Percentiles rank a stretch among this genome's conserved stretches.
These are phyloP conservation scores for Epirrita christyi DNA, from an alignment of 2,888 invertebrate genomes.

Conservation along the genomic window DNA sequence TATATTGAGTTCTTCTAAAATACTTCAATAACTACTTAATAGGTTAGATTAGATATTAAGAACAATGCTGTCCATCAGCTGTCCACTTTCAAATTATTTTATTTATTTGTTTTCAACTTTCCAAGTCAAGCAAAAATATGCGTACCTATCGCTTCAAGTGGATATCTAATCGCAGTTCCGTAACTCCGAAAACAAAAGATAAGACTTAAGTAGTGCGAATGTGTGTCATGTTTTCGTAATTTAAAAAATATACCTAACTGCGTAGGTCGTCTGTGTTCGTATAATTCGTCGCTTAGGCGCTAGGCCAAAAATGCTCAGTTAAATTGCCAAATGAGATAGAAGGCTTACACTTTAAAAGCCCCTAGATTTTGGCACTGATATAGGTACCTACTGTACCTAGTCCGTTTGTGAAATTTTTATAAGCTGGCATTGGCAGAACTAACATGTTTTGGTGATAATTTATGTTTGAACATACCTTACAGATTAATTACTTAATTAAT, in stretches of 20 bases:
- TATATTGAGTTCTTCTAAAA: no score
- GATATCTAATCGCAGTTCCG: background rate
- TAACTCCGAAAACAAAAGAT: background rate
- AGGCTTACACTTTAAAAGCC: background rate
- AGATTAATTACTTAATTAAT: no score
- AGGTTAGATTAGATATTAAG: no score
- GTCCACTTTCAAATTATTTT: no score
- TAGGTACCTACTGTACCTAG: no score
- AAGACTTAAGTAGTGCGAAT: background rate
- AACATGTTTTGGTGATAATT: no score
- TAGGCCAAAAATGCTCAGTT: slow-evolving; percentile 3
- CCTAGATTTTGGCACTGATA: background rate
- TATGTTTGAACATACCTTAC: no score
- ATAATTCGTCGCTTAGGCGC: background rate
- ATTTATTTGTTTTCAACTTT: no score
- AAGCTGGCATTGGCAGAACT: no score
- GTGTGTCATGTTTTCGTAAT: background rate
- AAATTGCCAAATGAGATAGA: background rate
- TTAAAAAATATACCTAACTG: background rate
- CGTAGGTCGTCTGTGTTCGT: background rate
- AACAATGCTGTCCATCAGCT: no score
- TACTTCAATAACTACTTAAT: no score
- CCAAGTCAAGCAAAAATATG: no score
- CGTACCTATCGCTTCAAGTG: background rate
- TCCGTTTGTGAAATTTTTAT: background rate